A percentile compares a stretch with the other conserved stretches of the same genome.
Evolutionary conservation across 2,113 vertebrate genomes (phyloP).

Genomic region (Apodemus sylvaticus): DNA sequence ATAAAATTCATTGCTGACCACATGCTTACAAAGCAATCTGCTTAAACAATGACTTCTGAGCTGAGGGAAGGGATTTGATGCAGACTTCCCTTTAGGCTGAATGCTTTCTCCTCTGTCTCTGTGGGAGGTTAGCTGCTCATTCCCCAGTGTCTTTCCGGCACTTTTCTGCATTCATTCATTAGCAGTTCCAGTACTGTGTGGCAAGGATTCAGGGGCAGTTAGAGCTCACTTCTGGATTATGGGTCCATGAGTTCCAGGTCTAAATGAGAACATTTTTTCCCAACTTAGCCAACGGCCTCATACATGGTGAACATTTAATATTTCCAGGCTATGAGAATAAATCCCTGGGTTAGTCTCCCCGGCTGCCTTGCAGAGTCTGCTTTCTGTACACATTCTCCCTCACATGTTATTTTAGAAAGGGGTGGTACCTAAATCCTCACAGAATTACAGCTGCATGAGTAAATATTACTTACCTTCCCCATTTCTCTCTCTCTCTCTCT

Average conservation of each 20-base stretch:
- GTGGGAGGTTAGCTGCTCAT: not conserved
- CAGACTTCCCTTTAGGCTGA: not conserved
- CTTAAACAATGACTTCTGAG: not conserved
- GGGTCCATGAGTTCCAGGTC: not conserved
- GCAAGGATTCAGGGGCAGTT: constrained; percentile 23
- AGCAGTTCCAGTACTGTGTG: not conserved
- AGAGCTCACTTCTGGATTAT: constrained; percentile 6
- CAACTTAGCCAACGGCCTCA: not conserved
- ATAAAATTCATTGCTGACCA: not conserved
- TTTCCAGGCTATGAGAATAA: not conserved
- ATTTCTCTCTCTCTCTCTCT: not conserved
- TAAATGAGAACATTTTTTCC: constrained; percentile 3
- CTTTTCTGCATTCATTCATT: not conserved
- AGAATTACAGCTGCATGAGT: not conserved
- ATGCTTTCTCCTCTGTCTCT: not conserved
- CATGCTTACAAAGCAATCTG: not conserved
- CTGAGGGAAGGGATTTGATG: not conserved
- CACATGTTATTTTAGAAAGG: not conserved
- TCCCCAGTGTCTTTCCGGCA: not conserved
- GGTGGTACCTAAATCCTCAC: not conserved
- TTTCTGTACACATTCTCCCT: not conserved
- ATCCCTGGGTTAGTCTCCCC: constrained; percentile 30
- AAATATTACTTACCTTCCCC: constrained; percentile 27
- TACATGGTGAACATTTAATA: not conserved
- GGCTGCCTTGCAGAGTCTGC: constrained; percentile 24